phyloP scores from a whole-genome alignment of 2,113 vertebrate species.

The Grantiella picta region DNA sequence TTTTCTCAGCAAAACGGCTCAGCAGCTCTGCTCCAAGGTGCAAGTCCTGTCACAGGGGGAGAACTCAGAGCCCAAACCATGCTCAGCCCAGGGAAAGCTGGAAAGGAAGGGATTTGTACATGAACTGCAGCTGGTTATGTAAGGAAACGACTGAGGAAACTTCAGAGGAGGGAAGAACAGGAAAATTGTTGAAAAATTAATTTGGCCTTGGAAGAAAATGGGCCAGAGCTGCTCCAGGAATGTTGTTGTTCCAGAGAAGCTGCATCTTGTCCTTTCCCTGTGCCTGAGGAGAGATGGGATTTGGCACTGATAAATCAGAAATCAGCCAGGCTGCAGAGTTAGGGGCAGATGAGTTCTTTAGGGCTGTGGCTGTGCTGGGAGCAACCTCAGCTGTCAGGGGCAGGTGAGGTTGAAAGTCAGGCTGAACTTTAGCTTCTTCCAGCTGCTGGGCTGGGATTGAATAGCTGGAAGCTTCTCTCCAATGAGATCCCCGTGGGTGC shows the following conservation, averaged over 20 bases:
- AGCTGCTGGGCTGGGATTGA: not conserved
- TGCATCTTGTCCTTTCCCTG: not conserved
- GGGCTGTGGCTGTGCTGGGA: not conserved
- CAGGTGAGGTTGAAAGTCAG: not conserved
- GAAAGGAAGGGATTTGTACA: not conserved
- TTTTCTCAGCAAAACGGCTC: not conserved
- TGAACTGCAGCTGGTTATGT: not conserved
- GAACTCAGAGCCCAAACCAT: not conserved
- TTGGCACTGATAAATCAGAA: not conserved
- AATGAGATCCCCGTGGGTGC: not conserved
- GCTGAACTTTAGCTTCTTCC: not conserved
- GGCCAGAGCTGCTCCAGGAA: not conserved
- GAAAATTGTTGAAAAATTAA: slow-evolving; percentile 30
- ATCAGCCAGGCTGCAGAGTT: not conserved
- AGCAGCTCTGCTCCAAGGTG: not conserved
- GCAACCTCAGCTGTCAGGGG: not conserved
- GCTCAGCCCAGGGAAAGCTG: not conserved
- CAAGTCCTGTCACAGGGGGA: not conserved
- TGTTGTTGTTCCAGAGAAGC: not conserved
- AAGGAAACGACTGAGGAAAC: not conserved
- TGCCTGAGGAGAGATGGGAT: not conserved
- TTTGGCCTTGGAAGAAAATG: slow-evolving; percentile 17
- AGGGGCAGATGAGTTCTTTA: not conserved
- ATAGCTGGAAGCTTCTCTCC: not conserved
- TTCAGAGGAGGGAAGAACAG: not conserved